Evolutionary conservation across 2,888 invertebrate species (phyloP).

Genomic region (Fabriciana adippe): DNA sequence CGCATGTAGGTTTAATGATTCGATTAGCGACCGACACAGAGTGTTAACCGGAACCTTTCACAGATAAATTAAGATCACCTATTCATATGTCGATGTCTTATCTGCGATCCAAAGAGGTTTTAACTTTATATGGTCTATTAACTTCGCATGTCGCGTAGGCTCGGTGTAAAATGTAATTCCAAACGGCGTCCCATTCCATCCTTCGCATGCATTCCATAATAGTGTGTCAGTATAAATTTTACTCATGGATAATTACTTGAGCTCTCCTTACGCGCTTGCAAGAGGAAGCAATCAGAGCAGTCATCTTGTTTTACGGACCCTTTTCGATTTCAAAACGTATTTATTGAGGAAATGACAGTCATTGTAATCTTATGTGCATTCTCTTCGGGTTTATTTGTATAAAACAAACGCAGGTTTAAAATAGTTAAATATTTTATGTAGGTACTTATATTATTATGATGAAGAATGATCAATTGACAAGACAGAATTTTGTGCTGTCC

Average conservation of each 20-base stretch:
- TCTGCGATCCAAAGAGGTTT: constrained; percentile 56
- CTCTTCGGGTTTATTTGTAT: constrained; percentile 19
- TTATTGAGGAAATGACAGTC: constrained; percentile 55
- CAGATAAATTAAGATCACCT: constrained; percentile 79
- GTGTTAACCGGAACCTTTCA: constrained; percentile 72
- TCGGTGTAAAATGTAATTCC: constrained; percentile 63
- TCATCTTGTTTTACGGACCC: constrained; percentile 64
- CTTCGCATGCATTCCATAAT: constrained; percentile 51
- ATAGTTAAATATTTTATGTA: background rate
- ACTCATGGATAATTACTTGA: constrained; percentile 68
- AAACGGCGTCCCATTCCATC: constrained; percentile 48
- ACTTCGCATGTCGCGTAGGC: constrained; percentile 61
- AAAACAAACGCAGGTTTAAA: constrained; percentile 20
- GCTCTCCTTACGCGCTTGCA: constrained; percentile 54
- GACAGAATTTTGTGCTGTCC: background rate
- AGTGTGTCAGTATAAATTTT: constrained; percentile 70
- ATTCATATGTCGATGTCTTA: constrained; percentile 76
- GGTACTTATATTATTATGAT: background rate
- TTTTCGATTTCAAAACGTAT: constrained; percentile 66
- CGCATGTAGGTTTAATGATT: constrained; percentile 67
- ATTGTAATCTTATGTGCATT: constrained; percentile 34
- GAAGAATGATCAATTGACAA: background rate
- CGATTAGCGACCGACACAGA: constrained; percentile 67
- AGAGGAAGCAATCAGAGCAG: constrained; percentile 66
- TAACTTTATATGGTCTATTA: constrained; percentile 67